phyloP scores from a whole-genome alignment of 53 echinoderm and acorn worm genomes.

The Henricia sp. region DNA sequence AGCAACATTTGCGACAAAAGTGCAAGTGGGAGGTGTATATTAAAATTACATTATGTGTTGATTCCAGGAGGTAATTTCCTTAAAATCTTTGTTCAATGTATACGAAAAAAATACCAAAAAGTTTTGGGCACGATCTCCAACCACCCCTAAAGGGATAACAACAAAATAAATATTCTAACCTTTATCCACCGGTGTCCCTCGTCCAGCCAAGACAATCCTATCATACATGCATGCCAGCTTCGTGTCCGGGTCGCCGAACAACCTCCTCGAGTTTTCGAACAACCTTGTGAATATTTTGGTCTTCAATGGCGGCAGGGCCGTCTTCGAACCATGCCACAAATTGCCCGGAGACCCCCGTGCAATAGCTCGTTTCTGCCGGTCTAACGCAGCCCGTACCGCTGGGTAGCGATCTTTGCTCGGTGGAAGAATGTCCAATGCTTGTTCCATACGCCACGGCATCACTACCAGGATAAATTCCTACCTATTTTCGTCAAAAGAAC shows the following conservation, averaged over 20 bases:
- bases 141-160: too few relatives aligned
- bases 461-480: not conserved
- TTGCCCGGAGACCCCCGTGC: not conserved
- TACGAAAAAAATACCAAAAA: too few relatives aligned
- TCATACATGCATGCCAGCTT: constrained; percentile 41
- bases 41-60: too few relatives aligned
- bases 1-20: too few relatives aligned
- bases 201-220: constrained; percentile 15
- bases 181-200: constrained; percentile 55
- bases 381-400: not conserved
- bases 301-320: constrained; percentile 19
- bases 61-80: too few relatives aligned
- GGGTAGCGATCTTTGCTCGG: constrained; percentile 25
- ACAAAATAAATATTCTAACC: constrained; percentile 23
- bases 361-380: not conserved
- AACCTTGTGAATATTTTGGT: constrained; percentile 44
- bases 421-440: constrained; percentile 50
- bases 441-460: constrained; percentile 64
- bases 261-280: constrained; percentile 43
- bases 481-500: not conserved
- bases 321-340: not conserved
- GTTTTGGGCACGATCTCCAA: too few relatives aligned
- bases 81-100: too few relatives aligned
- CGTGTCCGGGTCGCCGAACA: constrained; percentile 18
- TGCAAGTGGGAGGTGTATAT: too few relatives aligned